Percentiles rank a stretch among this genome's conserved stretches.
These are phyloP conservation scores for Lepetodrilus schrolli DNA, from an alignment of 2,888 invertebrate species.

Conservation along the genomic window DNA sequence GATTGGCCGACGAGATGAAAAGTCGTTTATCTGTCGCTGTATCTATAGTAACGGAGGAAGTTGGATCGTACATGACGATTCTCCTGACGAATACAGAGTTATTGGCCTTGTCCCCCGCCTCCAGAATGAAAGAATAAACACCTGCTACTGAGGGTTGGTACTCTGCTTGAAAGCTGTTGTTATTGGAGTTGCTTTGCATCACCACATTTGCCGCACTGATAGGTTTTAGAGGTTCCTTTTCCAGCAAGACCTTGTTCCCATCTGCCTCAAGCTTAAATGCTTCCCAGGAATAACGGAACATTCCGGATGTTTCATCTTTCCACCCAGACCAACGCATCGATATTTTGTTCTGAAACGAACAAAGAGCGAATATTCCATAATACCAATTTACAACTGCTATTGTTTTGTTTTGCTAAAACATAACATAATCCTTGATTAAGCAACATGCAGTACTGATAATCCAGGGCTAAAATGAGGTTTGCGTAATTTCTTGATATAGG, in stretches of 20 bases:
- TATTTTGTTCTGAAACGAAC: too few relatives aligned
- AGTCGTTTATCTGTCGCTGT: constrained; percentile 30
- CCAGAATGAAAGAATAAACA: constrained; percentile 50
- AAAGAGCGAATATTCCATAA: too few relatives aligned
- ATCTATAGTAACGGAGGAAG: constrained; percentile 39
- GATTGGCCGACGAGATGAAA: constrained; percentile 37
- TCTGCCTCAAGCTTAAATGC: constrained; percentile 42
- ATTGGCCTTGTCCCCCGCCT: constrained; percentile 51
- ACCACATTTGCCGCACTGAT: too few relatives aligned
- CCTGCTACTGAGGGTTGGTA: constrained; percentile 45
- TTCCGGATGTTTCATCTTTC: constrained; percentile 43
- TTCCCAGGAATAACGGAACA: constrained; percentile 44
- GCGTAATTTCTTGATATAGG: too few relatives aligned
- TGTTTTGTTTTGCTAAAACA: too few relatives aligned
- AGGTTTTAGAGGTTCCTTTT: constrained; percentile 32
- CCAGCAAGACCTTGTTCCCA: constrained; percentile 31
- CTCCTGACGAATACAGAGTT: constrained; percentile 52
- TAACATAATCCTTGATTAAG: too few relatives aligned
- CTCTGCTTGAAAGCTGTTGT: not conserved
- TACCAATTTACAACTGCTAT: too few relatives aligned
- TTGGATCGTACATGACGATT: constrained; percentile 47
- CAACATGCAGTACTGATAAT: too few relatives aligned
- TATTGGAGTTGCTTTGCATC: constrained; percentile 16
- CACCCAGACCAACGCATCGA: constrained; percentile 48
- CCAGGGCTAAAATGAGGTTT: too few relatives aligned